Conservation (phyloP, 2,113 vertebrate species). For the Hippoglossus stenolepis region DNA sequence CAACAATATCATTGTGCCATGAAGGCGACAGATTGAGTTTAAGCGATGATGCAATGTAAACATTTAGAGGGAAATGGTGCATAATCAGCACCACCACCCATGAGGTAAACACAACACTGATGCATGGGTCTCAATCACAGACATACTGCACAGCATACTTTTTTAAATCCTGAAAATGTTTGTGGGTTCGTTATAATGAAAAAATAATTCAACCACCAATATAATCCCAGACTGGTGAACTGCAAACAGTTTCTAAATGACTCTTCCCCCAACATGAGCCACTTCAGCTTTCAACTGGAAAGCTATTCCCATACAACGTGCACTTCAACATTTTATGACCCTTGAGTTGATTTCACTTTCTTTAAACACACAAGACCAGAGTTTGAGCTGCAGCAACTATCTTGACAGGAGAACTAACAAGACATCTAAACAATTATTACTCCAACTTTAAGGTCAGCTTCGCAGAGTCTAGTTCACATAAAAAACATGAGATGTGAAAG, state of each 20-base stretch:
- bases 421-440: too few relatives aligned
- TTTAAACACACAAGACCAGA: not conserved
- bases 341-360: not conserved
- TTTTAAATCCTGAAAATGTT: too few relatives aligned
- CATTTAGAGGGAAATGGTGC: not conserved
- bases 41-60: not conserved
- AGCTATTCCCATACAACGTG: not conserved
- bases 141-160: not conserved
- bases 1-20: constrained; percentile 19
- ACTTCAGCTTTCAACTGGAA: constrained; percentile 3
- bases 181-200: too few relatives aligned
- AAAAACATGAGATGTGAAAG: not conserved
- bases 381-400: not conserved
- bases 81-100: constrained; percentile 6
- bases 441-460: not conserved
- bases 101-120: not conserved
- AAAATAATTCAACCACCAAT: too few relatives aligned
- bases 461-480: not conserved
- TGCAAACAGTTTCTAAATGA: not conserved
- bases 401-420: not conserved
- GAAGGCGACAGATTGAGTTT: not conserved
- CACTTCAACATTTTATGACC: not conserved
- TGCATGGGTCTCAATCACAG: too few relatives aligned
- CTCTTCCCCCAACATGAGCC: too few relatives aligned
- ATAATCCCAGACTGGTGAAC: not conserved